These are phyloP conservation scores for Drosophila erecta DNA, from an alignment of 1,140 invertebrate genomes.

Conservation along the genomic window DNA sequence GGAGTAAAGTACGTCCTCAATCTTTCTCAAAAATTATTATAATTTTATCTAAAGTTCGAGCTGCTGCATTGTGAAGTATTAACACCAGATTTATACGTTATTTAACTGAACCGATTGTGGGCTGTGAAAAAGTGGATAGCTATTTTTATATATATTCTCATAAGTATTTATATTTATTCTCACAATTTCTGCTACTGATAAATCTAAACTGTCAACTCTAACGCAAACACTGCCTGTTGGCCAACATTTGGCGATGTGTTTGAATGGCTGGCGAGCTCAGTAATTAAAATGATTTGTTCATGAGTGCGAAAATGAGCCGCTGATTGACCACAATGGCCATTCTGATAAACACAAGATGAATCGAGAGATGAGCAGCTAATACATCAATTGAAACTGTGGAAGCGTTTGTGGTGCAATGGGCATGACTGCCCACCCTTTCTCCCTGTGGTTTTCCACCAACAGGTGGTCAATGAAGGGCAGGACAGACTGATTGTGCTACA, in stretches of 20 bases:
- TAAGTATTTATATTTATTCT: background rate
- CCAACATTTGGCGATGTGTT: constrained; percentile 4
- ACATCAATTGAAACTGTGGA: constrained; percentile 38
- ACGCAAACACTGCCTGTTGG: constrained; percentile 5
- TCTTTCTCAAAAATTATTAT: background rate
- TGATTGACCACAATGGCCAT: constrained; percentile 39
- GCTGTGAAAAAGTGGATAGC: no score
- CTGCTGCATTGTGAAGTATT: no score
- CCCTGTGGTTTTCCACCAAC: constrained; percentile 25
- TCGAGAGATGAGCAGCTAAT: constrained; percentile 39
- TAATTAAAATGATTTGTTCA: constrained; percentile 49
- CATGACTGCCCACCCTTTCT: background rate
- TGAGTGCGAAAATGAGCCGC: constrained; percentile 43
- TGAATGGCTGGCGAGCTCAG: background rate
- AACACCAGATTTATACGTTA: no score
- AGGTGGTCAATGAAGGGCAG: constrained; percentile 19
- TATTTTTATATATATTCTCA: no score
- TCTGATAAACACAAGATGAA: constrained; percentile 36
- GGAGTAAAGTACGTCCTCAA: no score
- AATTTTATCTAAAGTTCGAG: background rate
- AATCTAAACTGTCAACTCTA: constrained; percentile 1
- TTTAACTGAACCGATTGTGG: no score
- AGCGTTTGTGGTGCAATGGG: constrained; percentile 13
- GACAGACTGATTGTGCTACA: background rate
- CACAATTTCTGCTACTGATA: background rate